Evolutionary conservation across 2,797 vertebrate species (phyloP).

Genomic region (Pelodytes ibericus): DNA sequence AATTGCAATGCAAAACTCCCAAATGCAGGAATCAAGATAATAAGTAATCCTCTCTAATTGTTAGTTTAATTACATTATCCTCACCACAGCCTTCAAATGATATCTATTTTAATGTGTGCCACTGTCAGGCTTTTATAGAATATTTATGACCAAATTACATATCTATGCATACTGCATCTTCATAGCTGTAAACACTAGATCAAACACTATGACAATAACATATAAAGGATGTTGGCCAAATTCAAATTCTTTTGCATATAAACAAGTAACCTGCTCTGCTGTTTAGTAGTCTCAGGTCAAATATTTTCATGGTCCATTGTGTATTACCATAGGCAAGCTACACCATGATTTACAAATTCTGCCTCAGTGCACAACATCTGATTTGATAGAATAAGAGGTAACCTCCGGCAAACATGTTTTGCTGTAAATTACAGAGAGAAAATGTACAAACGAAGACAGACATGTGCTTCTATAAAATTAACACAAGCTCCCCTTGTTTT

Average conservation of each 20-base stretch:
- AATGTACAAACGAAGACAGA: conserved; percentile 4
- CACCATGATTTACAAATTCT: conserved; percentile 21
- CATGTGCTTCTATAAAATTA: conserved; percentile 12
- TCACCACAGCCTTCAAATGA: too few relatives aligned
- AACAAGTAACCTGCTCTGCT: conserved; percentile 2
- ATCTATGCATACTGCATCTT: too few relatives aligned
- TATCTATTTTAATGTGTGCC: too few relatives aligned
- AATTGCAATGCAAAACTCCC: too few relatives aligned
- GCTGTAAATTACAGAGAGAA: conserved; percentile 12
- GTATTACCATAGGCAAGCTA: conserved; percentile 4
- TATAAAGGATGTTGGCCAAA: too few relatives aligned
- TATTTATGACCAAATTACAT: too few relatives aligned
- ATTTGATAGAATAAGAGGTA: conserved; percentile 41
- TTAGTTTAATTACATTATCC: too few relatives aligned
- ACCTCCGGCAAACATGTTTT: conserved; percentile 48
- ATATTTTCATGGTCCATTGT: conserved; percentile 22
- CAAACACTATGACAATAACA: too few relatives aligned
- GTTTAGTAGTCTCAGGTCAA: conserved; percentile 9
- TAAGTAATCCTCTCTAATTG: too few relatives aligned
- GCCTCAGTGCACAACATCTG: conserved; percentile 31
- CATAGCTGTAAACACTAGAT: too few relatives aligned
- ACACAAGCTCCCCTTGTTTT: background rate
- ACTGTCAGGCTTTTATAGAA: too few relatives aligned
- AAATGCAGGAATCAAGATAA: too few relatives aligned
- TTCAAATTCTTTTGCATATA: background rate